Percentiles rank a stretch among this genome's conserved stretches.
phyloP scores from a whole-genome alignment of 2,113 vertebrate genomes.

The Rhizomys pruinosus region DNA sequence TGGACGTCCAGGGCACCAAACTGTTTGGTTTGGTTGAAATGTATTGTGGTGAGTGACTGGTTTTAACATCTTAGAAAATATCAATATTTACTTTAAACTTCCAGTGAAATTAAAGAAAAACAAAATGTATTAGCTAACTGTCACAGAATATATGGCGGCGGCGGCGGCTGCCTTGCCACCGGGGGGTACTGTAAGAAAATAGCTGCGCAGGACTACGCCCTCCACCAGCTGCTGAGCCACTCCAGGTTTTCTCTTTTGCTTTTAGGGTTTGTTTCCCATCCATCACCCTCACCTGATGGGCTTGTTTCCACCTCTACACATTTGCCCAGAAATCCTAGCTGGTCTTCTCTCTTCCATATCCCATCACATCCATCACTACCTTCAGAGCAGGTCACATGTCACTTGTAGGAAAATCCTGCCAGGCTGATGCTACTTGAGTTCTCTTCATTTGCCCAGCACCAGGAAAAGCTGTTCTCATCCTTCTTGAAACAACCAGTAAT shows the following conservation, averaged over 20 bases:
- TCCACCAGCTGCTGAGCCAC: not conserved
- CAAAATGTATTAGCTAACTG: constrained; percentile 58
- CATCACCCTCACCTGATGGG: not conserved
- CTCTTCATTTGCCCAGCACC: not conserved
- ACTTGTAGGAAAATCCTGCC: not conserved
- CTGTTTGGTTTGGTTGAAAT: constrained; percentile 72
- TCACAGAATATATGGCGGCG: constrained; percentile 36
- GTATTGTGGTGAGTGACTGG: constrained; percentile 59
- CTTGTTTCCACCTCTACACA: not conserved
- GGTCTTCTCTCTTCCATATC: not conserved
- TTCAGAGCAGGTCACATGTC: not conserved
- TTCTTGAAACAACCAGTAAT: not conserved
- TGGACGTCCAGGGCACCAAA: constrained; percentile 59
- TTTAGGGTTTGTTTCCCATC: constrained; percentile 23
- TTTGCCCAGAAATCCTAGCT: not conserved
- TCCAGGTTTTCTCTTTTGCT: not conserved
- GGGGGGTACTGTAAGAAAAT: not conserved
- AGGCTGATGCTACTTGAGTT: not conserved
- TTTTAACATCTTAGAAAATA: constrained; percentile 76
- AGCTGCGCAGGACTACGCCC: not conserved
- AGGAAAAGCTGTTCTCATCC: not conserved
- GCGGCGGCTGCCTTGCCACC: constrained; percentile 41
- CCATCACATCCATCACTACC: not conserved
- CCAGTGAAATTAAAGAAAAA: constrained; percentile 75
- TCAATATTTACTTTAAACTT: constrained; percentile 78